A percentile compares a stretch with the other conserved stretches of the same genome.
Evolutionary conservation across 1,140 invertebrate genomes (phyloP).

Genomic region (Ladona fulva): DNA sequence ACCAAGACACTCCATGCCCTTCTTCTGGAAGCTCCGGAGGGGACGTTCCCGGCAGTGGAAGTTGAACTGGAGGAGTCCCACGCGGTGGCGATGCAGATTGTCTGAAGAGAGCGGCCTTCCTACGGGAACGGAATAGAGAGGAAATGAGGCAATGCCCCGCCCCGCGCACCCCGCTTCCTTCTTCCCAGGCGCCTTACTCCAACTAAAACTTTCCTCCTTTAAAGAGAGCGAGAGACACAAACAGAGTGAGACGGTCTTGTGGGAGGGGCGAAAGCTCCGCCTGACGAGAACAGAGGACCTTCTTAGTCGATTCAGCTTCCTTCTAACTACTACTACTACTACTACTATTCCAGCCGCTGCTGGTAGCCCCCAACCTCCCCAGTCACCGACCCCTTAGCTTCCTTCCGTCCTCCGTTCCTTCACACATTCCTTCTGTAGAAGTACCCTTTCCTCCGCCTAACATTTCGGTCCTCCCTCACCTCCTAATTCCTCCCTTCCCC

Average conservation of each 20-base stretch:
- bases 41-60: no score
- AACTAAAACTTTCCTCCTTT: conserved; percentile 2
- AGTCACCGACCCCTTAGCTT: neutral
- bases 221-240: neutral
- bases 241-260: neutral
- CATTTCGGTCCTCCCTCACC: neutral
- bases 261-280: neutral
- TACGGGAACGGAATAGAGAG: no score
- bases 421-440: neutral
- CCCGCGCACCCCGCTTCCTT: neutral
- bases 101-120: no score
- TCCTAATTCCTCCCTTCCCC: neutral
- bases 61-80: no score
- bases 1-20: no score
- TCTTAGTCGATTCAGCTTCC: conserved; percentile 8
- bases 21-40: no score
- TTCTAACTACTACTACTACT: neutral
- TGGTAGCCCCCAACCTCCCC: neutral
- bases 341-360: neutral
- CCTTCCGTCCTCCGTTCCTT: neutral
- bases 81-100: no score
- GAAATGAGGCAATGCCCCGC: no score
- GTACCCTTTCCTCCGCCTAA: neutral
- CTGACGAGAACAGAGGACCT: neutral
- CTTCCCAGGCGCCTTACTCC: neutral